These are phyloP conservation scores for Tenthredo mesomela DNA, from an alignment of 2,888 invertebrate species.

Conservation along the genomic window DNA sequence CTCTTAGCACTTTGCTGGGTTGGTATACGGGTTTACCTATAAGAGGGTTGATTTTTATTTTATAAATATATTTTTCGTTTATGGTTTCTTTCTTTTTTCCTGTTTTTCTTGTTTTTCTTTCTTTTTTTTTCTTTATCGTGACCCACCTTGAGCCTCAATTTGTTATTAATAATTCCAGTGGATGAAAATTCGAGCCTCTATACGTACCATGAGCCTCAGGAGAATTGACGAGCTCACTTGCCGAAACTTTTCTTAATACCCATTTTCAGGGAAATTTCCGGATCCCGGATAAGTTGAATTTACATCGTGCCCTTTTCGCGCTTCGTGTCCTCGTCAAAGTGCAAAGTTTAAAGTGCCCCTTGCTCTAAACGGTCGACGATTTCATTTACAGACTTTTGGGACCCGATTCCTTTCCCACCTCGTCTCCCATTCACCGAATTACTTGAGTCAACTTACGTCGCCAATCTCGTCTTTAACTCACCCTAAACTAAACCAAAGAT, in stretches of 20 bases:
- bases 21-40: neutral
- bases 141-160: slow-evolving; percentile 13
- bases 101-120: neutral
- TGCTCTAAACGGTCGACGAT: slow-evolving; percentile 46
- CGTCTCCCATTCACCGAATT: neutral
- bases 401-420: slow-evolving; percentile 38
- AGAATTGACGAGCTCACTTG: slow-evolving; percentile 31
- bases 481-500: slow-evolving; percentile 17
- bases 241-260: slow-evolving; percentile 40
- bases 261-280: slow-evolving; percentile 42
- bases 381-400: slow-evolving; percentile 46
- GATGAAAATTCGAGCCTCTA: neutral
- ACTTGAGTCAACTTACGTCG: slow-evolving; percentile 15
- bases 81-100: neutral
- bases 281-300: slow-evolving; percentile 47
- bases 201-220: neutral
- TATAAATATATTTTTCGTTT: neutral
- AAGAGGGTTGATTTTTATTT: slow-evolving; percentile 19
- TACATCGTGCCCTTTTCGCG: slow-evolving; percentile 47
- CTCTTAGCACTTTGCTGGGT: slow-evolving; percentile 2
- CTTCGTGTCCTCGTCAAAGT: slow-evolving; percentile 50
- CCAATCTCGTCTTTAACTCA: neutral
- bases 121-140: neutral
- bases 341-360: slow-evolving; percentile 43
- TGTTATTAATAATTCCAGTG: slow-evolving; percentile 34